Conservation (phyloP, 2,888 invertebrate genomes). For the Automeris io region DNA sequence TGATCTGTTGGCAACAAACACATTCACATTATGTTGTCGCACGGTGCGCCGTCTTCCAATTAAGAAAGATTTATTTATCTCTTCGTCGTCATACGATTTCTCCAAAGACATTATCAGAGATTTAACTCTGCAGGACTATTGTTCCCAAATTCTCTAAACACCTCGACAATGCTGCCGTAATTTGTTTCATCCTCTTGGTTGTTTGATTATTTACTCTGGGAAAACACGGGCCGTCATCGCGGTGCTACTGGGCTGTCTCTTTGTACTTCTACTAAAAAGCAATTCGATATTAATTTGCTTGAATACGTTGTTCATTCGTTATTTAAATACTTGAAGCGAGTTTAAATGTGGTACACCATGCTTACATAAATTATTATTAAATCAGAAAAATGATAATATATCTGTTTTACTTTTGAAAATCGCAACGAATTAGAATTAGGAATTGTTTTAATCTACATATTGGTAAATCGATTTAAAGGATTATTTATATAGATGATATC, state of each 20-base stretch:
- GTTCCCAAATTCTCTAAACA: constrained; percentile 72
- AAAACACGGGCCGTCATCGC: constrained; percentile 53
- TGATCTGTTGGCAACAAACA: constrained; percentile 56
- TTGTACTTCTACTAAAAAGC: constrained; percentile 42
- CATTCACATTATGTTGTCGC: constrained; percentile 65
- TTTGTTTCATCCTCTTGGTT: constrained; percentile 63
- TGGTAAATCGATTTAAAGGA: neutral
- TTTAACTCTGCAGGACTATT: constrained; percentile 66
- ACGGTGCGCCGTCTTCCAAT: constrained; percentile 60
- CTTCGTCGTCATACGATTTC: constrained; percentile 51
- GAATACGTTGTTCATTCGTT: constrained; percentile 63
- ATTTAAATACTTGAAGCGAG: constrained; percentile 42
- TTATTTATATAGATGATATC: neutral
- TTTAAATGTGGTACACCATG: constrained; percentile 43
- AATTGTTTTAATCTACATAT: no score
- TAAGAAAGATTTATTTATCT: constrained; percentile 70
- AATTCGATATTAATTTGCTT: no score
- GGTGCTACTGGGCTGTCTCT: constrained; percentile 39
- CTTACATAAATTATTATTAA: constrained; percentile 34
- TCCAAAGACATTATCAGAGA: constrained; percentile 65
- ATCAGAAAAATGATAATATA: constrained; percentile 27
- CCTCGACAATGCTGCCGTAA: constrained; percentile 62
- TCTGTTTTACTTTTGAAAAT: constrained; percentile 10
- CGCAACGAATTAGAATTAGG: no score
- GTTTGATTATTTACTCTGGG: constrained; percentile 59